Conservation (phyloP, 2,888 invertebrate species). For the Ectobius pallidus region DNA sequence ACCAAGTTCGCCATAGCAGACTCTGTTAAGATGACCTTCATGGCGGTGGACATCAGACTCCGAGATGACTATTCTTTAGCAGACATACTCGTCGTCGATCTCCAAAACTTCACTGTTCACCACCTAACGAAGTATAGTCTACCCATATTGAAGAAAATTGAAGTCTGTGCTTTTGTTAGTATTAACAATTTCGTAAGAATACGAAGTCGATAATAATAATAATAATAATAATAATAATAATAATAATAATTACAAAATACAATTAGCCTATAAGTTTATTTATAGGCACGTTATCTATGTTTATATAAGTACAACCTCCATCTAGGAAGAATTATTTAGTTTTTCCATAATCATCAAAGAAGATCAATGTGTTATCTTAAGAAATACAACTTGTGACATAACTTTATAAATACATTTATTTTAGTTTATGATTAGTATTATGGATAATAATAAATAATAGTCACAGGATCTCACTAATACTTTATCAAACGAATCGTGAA, state of each 20-base stretch:
- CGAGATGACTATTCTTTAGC: constrained; percentile 44
- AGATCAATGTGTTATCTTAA: too few species aligned
- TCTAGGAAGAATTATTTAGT: too few species aligned
- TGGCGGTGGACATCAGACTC: constrained; percentile 35
- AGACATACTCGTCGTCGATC: constrained; percentile 41
- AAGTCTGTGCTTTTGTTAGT: constrained; percentile 29
- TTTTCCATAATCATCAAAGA: too few species aligned
- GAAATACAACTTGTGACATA: too few species aligned
- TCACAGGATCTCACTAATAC: too few species aligned
- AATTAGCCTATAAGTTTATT: background rate
- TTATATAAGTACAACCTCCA: too few species aligned
- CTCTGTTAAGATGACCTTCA: constrained; percentile 21
- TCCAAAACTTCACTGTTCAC: constrained; percentile 8
- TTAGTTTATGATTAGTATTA: too few species aligned
- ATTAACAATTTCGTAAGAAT: too few species aligned
- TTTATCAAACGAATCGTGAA: too few species aligned
- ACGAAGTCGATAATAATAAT: background rate
- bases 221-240: background rate
- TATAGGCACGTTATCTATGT: too few species aligned
- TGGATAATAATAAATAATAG: too few species aligned
- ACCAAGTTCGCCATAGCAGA: background rate
- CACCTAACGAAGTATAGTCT: constrained; percentile 24
- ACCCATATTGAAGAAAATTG: constrained; percentile 34
- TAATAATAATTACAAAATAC: background rate
- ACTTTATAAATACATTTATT: too few species aligned